Evolutionary conservation across 1,140 invertebrate genomes (phyloP).

Genomic region (Anoplolepis gracilipes): DNA sequence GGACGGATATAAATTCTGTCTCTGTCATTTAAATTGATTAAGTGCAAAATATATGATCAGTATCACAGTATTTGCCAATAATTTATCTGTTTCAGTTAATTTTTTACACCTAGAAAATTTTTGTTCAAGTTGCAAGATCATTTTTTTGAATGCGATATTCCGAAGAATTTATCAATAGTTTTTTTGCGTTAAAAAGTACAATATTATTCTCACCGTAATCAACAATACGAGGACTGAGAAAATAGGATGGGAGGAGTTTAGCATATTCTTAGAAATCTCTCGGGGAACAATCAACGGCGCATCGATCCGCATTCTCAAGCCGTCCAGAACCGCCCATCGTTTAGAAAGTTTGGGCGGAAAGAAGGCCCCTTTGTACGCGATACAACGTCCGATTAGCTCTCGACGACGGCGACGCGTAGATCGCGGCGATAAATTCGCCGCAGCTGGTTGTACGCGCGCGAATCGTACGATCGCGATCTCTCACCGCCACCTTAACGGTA

Average conservation of each 20-base stretch:
- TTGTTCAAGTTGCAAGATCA: too few relatives aligned
- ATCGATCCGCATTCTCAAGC: conserved; percentile 40
- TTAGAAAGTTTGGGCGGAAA: conserved; percentile 26
- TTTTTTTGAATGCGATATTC: too few relatives aligned
- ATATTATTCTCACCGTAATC: neutral
- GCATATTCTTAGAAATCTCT: conserved; percentile 43
- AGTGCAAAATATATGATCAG: too few relatives aligned
- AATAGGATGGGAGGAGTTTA: conserved; percentile 1
- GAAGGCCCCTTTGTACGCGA: conserved; percentile 17
- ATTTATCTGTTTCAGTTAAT: too few relatives aligned
- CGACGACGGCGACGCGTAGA: conserved; percentile 65
- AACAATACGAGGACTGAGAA: neutral
- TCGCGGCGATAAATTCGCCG: conserved; percentile 66
- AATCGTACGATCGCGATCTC: conserved; percentile 73
- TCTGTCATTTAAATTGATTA: too few relatives aligned
- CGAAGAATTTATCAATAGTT: too few relatives aligned
- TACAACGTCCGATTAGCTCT: conserved; percentile 69
- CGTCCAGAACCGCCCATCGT: conserved; percentile 35
- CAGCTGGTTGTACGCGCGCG: conserved; percentile 68
- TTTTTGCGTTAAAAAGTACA: too few relatives aligned
- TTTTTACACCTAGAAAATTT: too few relatives aligned
- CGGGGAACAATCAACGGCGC: conserved; percentile 21
- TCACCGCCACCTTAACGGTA: conserved; percentile 57
- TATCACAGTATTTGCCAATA: too few relatives aligned
- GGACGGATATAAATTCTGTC: too few relatives aligned